Evolutionary conservation across 1,140 invertebrate species (phyloP).

Genomic region (Neelides sp.): DNA sequence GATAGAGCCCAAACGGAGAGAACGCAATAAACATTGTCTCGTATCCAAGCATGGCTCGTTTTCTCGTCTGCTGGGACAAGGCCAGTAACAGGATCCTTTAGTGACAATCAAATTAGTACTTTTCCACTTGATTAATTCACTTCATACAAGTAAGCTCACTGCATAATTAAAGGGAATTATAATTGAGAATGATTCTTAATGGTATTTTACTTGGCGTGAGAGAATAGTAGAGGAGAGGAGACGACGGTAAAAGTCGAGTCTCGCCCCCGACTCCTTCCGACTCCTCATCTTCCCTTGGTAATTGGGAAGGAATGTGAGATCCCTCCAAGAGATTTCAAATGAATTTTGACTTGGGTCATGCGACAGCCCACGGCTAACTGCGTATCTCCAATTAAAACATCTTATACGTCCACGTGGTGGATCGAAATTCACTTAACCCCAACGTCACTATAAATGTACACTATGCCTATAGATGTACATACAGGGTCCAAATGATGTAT

Average conservation of each 20-base stretch:
- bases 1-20: slow-evolving; percentile 94
- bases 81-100: slow-evolving; percentile 82
- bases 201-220: slow-evolving; percentile 56
- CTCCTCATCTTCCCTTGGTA: slow-evolving; percentile 61
- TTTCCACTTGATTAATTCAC: background rate
- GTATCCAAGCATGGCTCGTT: slow-evolving; percentile 92
- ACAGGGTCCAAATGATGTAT: no score
- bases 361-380: no score
- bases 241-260: slow-evolving; percentile 86
- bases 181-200: no score
- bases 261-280: slow-evolving; percentile 83
- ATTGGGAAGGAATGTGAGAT: no score
- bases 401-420: no score
- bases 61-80: slow-evolving; percentile 72
- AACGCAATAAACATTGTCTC: slow-evolving; percentile 96
- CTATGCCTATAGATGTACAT: no score
- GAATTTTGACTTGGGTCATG: no score
- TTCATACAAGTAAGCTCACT: background rate
- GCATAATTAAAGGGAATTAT: no score
- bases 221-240: slow-evolving; percentile 84
- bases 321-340: no score
- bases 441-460: no score
- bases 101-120: background rate
- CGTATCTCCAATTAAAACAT: no score
- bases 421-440: no score